Base-by-base conservation (phyloP, 1,140 invertebrate genomes). In the Megalonaias nervosa region DNA sequence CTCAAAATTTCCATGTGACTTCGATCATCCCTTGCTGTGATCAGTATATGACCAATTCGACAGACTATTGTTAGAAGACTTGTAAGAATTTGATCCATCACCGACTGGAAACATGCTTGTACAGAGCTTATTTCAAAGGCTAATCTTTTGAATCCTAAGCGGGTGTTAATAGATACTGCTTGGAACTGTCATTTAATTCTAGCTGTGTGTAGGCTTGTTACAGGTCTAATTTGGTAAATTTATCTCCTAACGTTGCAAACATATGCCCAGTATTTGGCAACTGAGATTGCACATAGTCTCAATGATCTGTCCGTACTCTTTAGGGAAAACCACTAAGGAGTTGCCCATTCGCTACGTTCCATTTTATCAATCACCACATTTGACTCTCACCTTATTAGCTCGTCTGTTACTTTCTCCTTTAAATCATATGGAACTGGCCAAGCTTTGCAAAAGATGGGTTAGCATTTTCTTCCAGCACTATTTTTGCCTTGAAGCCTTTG, bases 41-140 rank as follows among this genome's bases (percentile, higher is more conserved):
- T 74, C 21, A 75, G 31, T 16, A 82, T 79, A 61, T 83, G 75
- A 60, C 79, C 80, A 38, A 75, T 72, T 21, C 56, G 60, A 56
- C 69, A 73, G 31, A 72, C 66, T 17, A 77, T 77, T n/a, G 57
- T 19, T 55, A 67, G 23, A 23, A 77, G 17, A 55, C 72, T 66
- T 11, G 26, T 64, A 16, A 71, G 59, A 15, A 81, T 57, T 60
- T 77, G 56, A 38, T 81, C 75, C 61, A 93, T 91, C 21, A 90
- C 84, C 74, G 88, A 59, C 81, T 93, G 91, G 77, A 93, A 93
- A 75, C 92, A 89, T n/a, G 86, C 83, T 23, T 92, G 91, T 0
- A 92, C 91, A 16, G 88, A 88, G 74, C 90, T 88, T 12, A 93
- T 87, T 17, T 91, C 92, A 88, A 92, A 93, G 6, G 70, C 23